Evolutionary conservation across 1,140 invertebrate genomes (phyloP).

Genomic region (Euura saliciscinereae): DNA sequence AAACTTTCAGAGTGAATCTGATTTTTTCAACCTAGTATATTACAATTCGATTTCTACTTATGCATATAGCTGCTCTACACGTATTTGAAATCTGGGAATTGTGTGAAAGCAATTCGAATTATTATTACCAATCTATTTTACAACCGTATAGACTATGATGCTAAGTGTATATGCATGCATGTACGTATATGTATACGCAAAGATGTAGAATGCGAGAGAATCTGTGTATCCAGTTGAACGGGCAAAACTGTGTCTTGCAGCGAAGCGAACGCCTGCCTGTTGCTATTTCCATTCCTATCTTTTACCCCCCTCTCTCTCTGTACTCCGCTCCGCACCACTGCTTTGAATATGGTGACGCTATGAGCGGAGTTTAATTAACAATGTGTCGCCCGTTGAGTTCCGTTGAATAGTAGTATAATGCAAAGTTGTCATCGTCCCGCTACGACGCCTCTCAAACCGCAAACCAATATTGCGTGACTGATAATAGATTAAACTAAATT

Average conservation of each 20-base stretch:
- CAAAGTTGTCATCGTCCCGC: not conserved
- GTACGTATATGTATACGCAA: too few species aligned
- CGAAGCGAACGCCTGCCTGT: not conserved
- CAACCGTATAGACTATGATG: too few species aligned
- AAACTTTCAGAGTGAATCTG: too few species aligned
- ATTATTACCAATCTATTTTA: too few species aligned
- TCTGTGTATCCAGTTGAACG: too few species aligned
- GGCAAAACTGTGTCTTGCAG: not conserved
- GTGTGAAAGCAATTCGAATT: too few species aligned
- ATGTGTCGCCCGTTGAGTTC: conserved; percentile 2
- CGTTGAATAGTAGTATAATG: not conserved
- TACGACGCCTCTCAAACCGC: not conserved
- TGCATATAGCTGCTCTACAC: too few species aligned
- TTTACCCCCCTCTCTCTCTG: not conserved
- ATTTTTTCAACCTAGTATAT: too few species aligned
- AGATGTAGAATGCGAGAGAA: too few species aligned
- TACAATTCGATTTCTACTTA: too few species aligned
- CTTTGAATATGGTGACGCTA: conserved; percentile 2
- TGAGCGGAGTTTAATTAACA: conserved; percentile 7
- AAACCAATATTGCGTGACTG: not conserved
- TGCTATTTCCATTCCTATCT: conserved; percentile 4
- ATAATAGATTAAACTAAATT: not conserved
- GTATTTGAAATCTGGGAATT: too few species aligned
- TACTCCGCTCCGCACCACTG: not conserved
- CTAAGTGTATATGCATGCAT: too few species aligned